phyloP scores from a whole-genome alignment of 2,113 vertebrate genomes.

The Amphiprion ocellaris region DNA sequence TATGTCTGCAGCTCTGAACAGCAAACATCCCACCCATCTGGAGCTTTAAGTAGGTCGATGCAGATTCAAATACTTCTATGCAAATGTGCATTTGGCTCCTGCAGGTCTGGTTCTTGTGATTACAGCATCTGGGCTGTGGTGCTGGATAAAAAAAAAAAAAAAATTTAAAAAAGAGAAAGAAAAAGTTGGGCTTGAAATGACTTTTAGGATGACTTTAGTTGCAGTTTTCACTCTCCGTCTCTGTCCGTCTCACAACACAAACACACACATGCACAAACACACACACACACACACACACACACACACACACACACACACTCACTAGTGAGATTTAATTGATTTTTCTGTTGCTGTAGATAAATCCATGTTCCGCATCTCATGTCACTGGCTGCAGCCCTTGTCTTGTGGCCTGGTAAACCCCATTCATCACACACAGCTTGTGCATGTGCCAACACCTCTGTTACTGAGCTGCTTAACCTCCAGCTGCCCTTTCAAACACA shows the following conservation, averaged over 20 bases:
- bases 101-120: conserved; percentile 22
- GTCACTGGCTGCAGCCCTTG: conserved; percentile 70
- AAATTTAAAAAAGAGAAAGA: background rate
- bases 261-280: background rate
- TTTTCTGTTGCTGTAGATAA: conserved; percentile 74
- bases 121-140: background rate
- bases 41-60: conserved; percentile 41
- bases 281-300: background rate
- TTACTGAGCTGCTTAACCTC: conserved; percentile 52
- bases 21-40: conserved; percentile 38
- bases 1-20: background rate
- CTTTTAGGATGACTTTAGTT: conserved; percentile 58
- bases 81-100: conserved; percentile 23
- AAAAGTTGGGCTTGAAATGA: conserved; percentile 43
- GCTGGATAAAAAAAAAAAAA: background rate
- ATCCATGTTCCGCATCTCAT: conserved; percentile 73
- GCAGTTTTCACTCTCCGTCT: conserved; percentile 15
- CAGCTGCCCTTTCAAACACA: conserved; percentile 45
- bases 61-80: conserved; percentile 1
- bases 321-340: conserved; percentile 67
- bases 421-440: conserved; percentile 74
- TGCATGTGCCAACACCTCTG: conserved; percentile 17
- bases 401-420: conserved; percentile 71
- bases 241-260: conserved; percentile 4
- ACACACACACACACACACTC: conserved; percentile 31